A percentile compares a stretch with the other conserved stretches of the same genome.
These are phyloP conservation scores for Zootoca vivipara DNA, from an alignment of 2,113 vertebrate species.

Conservation along the genomic window DNA sequence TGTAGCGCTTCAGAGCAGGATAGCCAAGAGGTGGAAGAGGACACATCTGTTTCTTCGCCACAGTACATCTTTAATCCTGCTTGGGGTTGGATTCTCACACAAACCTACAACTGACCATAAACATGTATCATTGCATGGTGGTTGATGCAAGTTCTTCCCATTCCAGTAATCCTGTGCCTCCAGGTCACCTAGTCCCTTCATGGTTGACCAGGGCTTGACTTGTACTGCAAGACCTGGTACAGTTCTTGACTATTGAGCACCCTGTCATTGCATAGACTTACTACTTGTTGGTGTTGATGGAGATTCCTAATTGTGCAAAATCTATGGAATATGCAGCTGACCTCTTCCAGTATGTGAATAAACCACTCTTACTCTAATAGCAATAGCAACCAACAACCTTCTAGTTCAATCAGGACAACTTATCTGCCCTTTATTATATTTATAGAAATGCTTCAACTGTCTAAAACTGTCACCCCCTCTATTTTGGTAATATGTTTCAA, in stretches of 20 bases:
- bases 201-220: not conserved
- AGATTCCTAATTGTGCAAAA: not conserved
- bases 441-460: not conserved
- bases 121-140: not conserved
- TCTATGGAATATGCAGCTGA: not conserved
- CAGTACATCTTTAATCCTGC: too few species aligned
- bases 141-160: not conserved
- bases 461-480: not conserved
- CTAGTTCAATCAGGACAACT: not conserved
- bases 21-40: too few species aligned
- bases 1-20: too few species aligned
- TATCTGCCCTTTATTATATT: not conserved
- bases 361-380: not conserved
- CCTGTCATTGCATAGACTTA: not conserved
- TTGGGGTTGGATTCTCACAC: not conserved
- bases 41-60: too few species aligned
- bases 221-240: not conserved
- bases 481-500: not conserved
- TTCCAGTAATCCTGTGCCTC: not conserved
- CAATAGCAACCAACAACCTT: not conserved
- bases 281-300: not conserved
- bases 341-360: not conserved
- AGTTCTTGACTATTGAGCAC: not conserved
- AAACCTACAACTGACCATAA: not conserved
- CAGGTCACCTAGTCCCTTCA: not conserved